phyloP scores from a whole-genome alignment of 2,113 vertebrate species.

The Erythrolamprus reginae region DNA sequence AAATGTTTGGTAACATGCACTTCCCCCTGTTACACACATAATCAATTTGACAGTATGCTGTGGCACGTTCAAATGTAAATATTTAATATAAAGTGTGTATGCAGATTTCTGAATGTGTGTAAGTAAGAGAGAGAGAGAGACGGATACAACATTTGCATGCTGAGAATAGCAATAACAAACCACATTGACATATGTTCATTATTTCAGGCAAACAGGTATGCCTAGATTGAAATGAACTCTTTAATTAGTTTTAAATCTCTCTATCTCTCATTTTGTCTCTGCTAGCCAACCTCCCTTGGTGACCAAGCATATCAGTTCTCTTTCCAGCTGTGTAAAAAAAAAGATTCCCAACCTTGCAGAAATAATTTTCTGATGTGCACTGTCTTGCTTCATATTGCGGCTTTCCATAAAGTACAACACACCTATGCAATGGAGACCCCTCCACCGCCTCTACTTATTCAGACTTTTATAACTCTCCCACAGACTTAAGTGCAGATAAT shows the following conservation, averaged over 20 bases:
- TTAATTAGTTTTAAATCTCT: constrained; percentile 32
- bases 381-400: constrained; percentile 16
- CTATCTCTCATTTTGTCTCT: neutral
- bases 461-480: constrained; percentile 26
- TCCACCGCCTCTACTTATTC: constrained; percentile 42
- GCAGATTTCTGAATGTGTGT: neutral
- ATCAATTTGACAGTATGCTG: neutral
- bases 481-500: neutral
- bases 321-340: constrained; percentile 14
- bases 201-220: constrained; percentile 23
- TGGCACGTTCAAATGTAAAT: neutral
- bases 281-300: constrained; percentile 33
- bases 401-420: constrained; percentile 14
- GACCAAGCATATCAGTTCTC: neutral
- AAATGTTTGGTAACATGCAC: neutral
- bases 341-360: constrained; percentile 30
- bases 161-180: neutral
- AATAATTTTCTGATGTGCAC: constrained; percentile 24
- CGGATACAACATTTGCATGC: neutral
- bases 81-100: neutral
- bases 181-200: constrained; percentile 2
- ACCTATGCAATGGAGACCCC: neutral
- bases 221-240: constrained; percentile 22
- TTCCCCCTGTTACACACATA: neutral
- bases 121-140: neutral